Evolutionary conservation across 2,797 vertebrate genomes (phyloP), one percentile per base, ranked within the genome.

Genomic region (Pipistrellus kuhlii): DNA sequence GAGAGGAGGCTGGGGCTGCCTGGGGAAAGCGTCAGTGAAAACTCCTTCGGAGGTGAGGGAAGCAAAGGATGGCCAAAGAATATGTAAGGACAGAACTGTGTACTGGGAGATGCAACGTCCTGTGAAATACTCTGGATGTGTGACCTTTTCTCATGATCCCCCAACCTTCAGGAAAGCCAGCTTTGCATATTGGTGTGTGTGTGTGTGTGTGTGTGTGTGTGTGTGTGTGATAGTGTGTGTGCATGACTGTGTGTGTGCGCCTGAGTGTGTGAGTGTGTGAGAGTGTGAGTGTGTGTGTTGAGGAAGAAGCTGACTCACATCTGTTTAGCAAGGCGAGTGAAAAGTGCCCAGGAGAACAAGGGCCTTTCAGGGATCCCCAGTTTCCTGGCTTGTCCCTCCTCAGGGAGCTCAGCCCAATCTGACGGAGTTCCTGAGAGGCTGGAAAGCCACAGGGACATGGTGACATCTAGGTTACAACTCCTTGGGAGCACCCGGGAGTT

Each of bases 381-480:
- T 80, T 21, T 71, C 73, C 44, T 57, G 38, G n/a, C 38, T 73
- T 77, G 48, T 48, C 21, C 20, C 12, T 59, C 44, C 53, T n/a
- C 5, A 14, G 35, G 51, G 27, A 76, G 46, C 51, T 76, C 41
- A 55, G 23, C 23, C 20, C 59, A 30, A 53, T 80, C 57, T 23
- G 71, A 89, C 35, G 8, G 0, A n/a, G 27, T 88, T 90, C 91
- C 91, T 75, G 44, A 13, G 73, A 30, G 14, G 41, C n/a, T 51
- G 3, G 8, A 68, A 48, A 77, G 57, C 3, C 38, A 35, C 27
- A 18, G 6, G 27, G 57, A 51, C 23, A 30, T 62, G n/a, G 5
- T 35, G 57, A 66, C 51, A n/a, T 62, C 84, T 89, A 85, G 59
- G 44, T 76, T 88, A 62, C 73, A 82, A 82, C n/a, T 93, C 48